Conservation (phyloP, 2,888 invertebrate genomes). For the Dryococelus australis region DNA sequence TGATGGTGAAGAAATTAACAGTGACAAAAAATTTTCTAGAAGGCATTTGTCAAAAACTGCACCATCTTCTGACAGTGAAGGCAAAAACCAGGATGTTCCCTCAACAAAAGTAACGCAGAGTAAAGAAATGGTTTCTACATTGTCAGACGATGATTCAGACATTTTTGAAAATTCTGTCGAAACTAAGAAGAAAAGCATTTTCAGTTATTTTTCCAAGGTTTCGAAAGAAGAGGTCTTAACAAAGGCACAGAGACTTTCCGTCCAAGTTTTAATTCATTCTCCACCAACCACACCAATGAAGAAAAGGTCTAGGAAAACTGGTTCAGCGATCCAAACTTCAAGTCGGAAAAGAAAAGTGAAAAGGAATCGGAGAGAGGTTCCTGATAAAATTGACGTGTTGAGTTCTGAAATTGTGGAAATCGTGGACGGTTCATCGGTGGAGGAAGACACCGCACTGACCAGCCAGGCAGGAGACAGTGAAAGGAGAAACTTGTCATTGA, state of each 20-base stretch:
- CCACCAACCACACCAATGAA: constrained; percentile 36
- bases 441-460: neutral
- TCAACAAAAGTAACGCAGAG: neutral
- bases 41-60: neutral
- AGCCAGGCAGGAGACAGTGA: neutral
- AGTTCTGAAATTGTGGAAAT: constrained; percentile 29
- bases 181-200: constrained; percentile 62
- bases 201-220: constrained; percentile 67
- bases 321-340: neutral
- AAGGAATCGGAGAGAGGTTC: neutral
- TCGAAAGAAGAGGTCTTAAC: constrained; percentile 54
- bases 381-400: constrained; percentile 38
- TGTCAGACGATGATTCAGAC: neutral
- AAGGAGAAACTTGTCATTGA: neutral
- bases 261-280: constrained; percentile 40
- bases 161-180: neutral
- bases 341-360: neutral
- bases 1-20: neutral
- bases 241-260: constrained; percentile 37
- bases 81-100: neutral
- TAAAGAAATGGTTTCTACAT: neutral
- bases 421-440: neutral
- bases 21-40: constrained; percentile 8
- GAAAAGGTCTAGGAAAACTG: constrained; percentile 27
- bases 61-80: neutral